Conservation (phyloP, 2,888 invertebrate species). For the Malachius bipustulatus region DNA sequence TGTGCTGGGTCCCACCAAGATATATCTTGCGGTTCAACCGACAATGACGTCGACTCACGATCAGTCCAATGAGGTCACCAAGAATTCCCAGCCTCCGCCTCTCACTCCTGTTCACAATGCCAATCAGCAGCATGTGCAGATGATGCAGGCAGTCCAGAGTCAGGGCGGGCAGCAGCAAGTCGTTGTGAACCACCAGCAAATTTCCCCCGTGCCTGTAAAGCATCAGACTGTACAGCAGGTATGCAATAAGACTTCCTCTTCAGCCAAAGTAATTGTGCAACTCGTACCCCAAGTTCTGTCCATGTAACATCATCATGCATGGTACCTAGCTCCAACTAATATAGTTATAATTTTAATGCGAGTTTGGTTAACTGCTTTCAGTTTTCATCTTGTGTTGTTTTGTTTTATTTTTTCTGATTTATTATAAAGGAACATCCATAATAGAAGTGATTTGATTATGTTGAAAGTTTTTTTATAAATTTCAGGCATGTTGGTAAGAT, state of each 20-base stretch:
- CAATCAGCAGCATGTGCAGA: constrained; percentile 8
- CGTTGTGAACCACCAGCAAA: constrained; percentile 7
- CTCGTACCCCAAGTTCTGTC: constrained; percentile 26
- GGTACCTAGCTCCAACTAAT: constrained; percentile 7
- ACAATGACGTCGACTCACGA: constrained; percentile 33
- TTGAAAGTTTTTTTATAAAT: too few species aligned
- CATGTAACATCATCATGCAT: too few species aligned
- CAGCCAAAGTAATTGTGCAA: constrained; percentile 32
- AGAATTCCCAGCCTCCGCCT: constrained; percentile 39
- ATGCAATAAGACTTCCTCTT: constrained; percentile 27
- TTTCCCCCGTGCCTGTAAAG: constrained; percentile 9
- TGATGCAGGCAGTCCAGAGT: too few species aligned
- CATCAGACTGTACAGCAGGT: constrained; percentile 29
- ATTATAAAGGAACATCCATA: too few species aligned
- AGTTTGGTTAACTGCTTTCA: constrained; percentile 1
- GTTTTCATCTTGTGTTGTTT: too few species aligned
- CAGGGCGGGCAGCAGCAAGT: constrained; percentile 10
- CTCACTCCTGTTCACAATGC: constrained; percentile 40
- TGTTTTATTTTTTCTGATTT: too few species aligned
- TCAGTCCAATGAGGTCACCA: constrained; percentile 8
- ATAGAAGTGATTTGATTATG: too few species aligned
- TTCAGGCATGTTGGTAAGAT: too few species aligned
- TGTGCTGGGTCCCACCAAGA: constrained; percentile 73
- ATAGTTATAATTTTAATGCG: not conserved
- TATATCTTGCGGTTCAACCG: constrained; percentile 78